phyloP scores from a whole-genome alignment of 2,113 vertebrate species.

The Podarcis raffonei region DNA sequence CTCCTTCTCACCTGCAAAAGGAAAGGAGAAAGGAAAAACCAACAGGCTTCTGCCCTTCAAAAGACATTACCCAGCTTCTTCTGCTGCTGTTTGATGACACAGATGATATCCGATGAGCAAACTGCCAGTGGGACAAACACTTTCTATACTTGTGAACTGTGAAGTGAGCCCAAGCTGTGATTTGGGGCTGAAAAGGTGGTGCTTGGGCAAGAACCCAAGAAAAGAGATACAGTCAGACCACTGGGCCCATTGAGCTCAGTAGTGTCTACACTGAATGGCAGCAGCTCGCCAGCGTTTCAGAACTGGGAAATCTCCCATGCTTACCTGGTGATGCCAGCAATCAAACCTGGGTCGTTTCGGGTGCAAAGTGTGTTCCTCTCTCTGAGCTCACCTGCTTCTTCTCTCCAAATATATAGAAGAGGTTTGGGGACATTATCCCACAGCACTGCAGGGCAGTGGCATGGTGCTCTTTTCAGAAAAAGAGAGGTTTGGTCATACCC shows the following conservation, averaged over 20 bases:
- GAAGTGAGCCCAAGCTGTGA: not conserved
- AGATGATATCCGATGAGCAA: not conserved
- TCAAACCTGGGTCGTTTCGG: no score
- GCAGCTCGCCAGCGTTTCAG: not conserved
- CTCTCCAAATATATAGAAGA: no score
- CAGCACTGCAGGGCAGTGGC: not conserved
- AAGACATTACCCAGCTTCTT: not conserved
- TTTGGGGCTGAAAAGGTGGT: not conserved
- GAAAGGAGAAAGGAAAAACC: not conserved
- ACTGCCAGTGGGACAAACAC: not conserved
- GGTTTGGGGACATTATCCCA: not conserved
- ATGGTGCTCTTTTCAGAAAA: not conserved
- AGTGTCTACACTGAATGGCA: not conserved
- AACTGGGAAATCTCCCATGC: not conserved
- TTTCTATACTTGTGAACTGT: not conserved
- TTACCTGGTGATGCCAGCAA: no score
- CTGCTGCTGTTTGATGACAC: not conserved
- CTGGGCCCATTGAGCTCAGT: not conserved
- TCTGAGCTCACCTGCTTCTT: no score
- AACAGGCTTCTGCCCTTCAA: not conserved
- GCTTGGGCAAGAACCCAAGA: not conserved
- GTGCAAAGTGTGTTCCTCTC: no score
- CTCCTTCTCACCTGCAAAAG: not conserved
- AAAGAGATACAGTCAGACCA: not conserved
- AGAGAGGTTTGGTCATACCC: not conserved